These are phyloP conservation scores for Limnephilus lunatus DNA, from an alignment of 2,888 invertebrate species.

Conservation along the genomic window DNA sequence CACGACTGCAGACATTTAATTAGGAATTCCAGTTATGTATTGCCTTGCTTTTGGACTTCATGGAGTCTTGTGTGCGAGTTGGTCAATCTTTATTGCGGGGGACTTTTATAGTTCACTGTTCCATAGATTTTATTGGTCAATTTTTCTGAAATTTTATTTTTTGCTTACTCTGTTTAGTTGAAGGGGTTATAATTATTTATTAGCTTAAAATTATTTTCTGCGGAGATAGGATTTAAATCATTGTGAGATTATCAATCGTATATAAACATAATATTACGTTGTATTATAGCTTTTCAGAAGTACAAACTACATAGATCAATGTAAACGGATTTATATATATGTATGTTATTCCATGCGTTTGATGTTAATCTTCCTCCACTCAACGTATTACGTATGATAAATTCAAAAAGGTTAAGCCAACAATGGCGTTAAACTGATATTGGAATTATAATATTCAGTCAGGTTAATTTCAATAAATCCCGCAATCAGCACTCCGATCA, in stretches of 20 bases:
- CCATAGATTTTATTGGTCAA: not conserved
- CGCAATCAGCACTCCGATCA: slow-evolving; percentile 53
- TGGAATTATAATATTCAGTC: slow-evolving; percentile 33
- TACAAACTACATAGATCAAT: not conserved
- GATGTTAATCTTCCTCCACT: not conserved
- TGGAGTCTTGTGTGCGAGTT: not conserved
- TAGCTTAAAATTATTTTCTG: not conserved
- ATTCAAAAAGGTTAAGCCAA: not conserved
- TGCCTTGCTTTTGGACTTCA: not conserved
- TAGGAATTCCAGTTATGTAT: slow-evolving; percentile 6
- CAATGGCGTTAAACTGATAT: slow-evolving; percentile 21
- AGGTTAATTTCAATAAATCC: slow-evolving; percentile 60
- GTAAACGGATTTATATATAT: not conserved
- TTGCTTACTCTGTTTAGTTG: not conserved
- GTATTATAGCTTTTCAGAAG: not conserved
- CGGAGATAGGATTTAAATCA: not conserved
- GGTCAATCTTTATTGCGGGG: not conserved
- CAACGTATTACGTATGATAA: not conserved
- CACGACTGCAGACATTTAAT: slow-evolving; percentile 41
- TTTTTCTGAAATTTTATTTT: not conserved
- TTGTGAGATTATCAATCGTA: not conserved
- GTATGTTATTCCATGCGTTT: not conserved
- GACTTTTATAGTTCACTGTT: not conserved
- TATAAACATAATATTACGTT: not conserved
- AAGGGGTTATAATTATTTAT: not conserved